A percentile compares a stretch with the other conserved stretches of the same genome.
phyloP scores from a whole-genome alignment of 1,140 invertebrate species.

The Pseudomyrmex flavicornis region DNA sequence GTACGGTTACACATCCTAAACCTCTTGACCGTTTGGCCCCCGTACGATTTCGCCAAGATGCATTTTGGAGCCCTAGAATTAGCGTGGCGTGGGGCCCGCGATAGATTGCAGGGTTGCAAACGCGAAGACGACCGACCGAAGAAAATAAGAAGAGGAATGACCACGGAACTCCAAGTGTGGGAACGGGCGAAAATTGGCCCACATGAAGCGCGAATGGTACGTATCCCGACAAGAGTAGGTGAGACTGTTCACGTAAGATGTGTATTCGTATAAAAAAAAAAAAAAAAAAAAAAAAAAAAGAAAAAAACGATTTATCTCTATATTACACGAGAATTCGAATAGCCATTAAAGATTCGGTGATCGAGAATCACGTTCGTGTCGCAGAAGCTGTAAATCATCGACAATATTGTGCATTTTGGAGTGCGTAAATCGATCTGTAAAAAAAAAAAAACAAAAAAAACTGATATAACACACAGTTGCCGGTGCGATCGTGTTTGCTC shows the following conservation, averaged over 20 bases:
- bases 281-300: too few relatives aligned
- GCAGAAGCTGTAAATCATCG: constrained; percentile 31
- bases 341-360: neutral
- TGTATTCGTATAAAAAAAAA: neutral
- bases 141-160: constrained; percentile 69
- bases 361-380: neutral
- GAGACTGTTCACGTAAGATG: neutral
- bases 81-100: constrained; percentile 76
- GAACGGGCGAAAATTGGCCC: constrained; percentile 65
- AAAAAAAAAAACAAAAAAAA: constrained; percentile 62
- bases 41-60: constrained; percentile 79
- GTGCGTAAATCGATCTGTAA: constrained; percentile 78
- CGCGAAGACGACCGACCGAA: constrained; percentile 53
- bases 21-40: constrained; percentile 31
- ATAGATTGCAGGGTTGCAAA: constrained; percentile 81
- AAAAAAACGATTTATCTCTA: too few relatives aligned
- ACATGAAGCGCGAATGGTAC: constrained; percentile 64
- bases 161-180: constrained; percentile 70
- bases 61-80: constrained; percentile 82
- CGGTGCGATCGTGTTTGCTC: constrained; percentile 52
- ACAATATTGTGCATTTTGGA: constrained; percentile 60
- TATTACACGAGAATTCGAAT: constrained; percentile 6
- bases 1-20: constrained; percentile 49
- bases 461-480: constrained; percentile 43
- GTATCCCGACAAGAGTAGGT: neutral